phyloP scores from a whole-genome alignment of 2,113 vertebrate species.

The Butorides virescens region DNA sequence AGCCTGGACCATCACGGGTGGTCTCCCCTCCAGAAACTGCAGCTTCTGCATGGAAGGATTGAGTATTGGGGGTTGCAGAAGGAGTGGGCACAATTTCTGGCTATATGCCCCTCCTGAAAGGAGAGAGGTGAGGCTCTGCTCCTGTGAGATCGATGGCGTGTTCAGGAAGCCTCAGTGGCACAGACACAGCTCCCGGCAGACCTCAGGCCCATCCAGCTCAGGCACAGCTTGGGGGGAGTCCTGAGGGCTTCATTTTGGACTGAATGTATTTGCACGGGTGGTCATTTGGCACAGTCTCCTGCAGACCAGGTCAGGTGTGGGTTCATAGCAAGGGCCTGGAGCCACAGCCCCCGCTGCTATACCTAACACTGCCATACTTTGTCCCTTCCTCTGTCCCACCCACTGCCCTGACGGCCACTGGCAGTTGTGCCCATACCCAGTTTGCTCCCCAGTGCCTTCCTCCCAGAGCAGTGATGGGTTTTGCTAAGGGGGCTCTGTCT shows the following conservation, averaged over 20 bases:
- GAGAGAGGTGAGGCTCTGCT: background rate
- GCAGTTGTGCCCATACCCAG: background rate
- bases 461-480: background rate
- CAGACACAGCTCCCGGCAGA: background rate
- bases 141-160: background rate
- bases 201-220: background rate
- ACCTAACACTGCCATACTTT: background rate
- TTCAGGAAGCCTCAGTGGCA: background rate
- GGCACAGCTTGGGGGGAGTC: background rate
- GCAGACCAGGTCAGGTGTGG: background rate
- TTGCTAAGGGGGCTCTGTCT: background rate
- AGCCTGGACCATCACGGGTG: background rate
- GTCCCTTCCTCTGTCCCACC: background rate
- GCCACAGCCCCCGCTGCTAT: background rate
- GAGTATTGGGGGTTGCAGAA: background rate
- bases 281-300: background rate
- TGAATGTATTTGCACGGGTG: fast-evolving
- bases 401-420: too few relatives aligned
- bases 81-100: background rate
- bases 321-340: background rate
- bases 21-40: background rate
- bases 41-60: background rate
- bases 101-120: background rate
- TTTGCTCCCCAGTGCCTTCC: background rate
- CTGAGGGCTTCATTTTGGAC: background rate